Evolutionary conservation across 2,888 invertebrate species (phyloP), one percentile per base, ranked within the genome.

Genomic region (Meiosimyza decipiens): DNA sequence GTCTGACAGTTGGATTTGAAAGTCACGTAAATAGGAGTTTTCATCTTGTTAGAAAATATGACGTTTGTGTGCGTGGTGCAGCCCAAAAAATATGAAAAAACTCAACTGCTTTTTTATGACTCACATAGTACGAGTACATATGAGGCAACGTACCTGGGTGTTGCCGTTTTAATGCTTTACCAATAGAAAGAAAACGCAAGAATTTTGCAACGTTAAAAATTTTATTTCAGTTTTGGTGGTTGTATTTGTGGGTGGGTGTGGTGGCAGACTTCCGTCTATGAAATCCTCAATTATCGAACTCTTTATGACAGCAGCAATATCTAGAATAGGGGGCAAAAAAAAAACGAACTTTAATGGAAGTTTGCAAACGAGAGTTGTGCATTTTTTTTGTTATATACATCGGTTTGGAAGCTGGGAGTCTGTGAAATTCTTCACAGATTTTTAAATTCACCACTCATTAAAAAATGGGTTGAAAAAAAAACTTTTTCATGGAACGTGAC

Each of bases 21-120:
- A 70, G 52, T 70, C 70, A 70, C 70, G 70, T 70, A 62, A 70
- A 54, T 70, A n/a, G 52, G 51, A 51, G 62, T 52, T 52, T 51
- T 51, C 52, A 60, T 70, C 50, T 70, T 18, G 69, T 60, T 57
- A 40, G 40, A 67, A 57, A 57, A 40, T 47, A 47, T 63, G 47
- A 62, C 51, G 51, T 13, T 59, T 28, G 1, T 52, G 65, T 50
- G 22, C 13, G 51, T 66, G 51, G 65, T 66, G 51, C 16, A 28
- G 40, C 40, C 9, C 6, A 40, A 6, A 40, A 40, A 40, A 9
- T 40, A 9, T 40, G 40, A 9, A 40, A 40, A 40, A 40, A 40
- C 9, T 40, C 40, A 40, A 40, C 9, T 40, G 40, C 40, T 40
- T 40, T 40, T 40, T 40, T 40, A 40, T 40, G 40, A 40, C 40